A percentile compares a stretch with the other conserved stretches of the same genome.
Conservation (phyloP, 2,113 vertebrate species). For the Atractosteus spatula region DNA sequence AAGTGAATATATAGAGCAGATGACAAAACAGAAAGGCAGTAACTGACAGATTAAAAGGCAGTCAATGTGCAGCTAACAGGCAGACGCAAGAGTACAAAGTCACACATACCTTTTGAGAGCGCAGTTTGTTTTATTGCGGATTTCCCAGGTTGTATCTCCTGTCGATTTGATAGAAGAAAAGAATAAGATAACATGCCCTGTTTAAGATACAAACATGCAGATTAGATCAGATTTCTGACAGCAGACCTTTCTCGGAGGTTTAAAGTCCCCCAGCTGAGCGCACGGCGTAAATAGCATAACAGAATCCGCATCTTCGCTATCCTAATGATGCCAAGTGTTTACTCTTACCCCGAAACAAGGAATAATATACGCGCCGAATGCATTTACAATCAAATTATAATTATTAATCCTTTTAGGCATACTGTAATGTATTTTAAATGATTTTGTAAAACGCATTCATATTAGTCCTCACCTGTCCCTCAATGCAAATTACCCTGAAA, state of each 20-base stretch:
- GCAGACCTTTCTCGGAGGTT: conserved; percentile 46
- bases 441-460: background rate
- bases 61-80: conserved; percentile 69
- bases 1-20: conserved; percentile 64
- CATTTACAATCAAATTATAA: conserved; percentile 42
- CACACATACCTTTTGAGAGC: conserved; percentile 68
- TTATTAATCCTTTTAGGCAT: background rate
- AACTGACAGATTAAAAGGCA: conserved; percentile 81
- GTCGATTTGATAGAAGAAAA: conserved; percentile 57
- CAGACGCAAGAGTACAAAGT: conserved; percentile 70
- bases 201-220: conserved; percentile 78
- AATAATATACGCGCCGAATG: conserved; percentile 31
- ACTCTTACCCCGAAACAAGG: conserved; percentile 45
- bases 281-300: conserved; percentile 38
- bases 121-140: conserved; percentile 69
- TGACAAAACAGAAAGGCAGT: conserved; percentile 71
- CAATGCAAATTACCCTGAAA: too few relatives aligned
- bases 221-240: conserved; percentile 66
- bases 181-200: conserved; percentile 64
- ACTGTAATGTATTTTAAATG: background rate
- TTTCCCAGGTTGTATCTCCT: conserved; percentile 71
- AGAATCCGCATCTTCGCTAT: conserved; percentile 33
- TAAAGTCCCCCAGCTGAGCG: conserved; percentile 55
- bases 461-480: too few relatives aligned
- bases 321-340: conserved; percentile 48